Evolutionary conservation across 2,797 vertebrate species (phyloP), one percentile per base, ranked within the genome.

Genomic region (Phoebastria nigripes): DNA sequence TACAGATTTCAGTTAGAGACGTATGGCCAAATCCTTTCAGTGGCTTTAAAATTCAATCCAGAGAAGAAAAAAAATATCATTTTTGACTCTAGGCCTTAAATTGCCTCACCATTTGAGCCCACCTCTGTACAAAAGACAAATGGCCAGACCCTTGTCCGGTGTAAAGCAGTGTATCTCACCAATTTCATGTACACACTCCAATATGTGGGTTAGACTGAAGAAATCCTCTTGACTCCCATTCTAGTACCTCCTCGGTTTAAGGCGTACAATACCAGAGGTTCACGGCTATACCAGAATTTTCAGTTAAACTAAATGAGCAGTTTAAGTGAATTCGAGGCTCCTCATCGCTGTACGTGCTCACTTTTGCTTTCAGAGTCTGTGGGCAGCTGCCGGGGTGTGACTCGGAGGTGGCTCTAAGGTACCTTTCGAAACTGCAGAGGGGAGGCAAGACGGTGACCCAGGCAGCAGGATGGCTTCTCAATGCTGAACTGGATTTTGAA

Each of bases 1-100:
- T n/a, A 26, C 9, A 6, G n/a, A 33, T 63, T 83, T 82, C n/a
- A 31, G 8, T 69, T 39, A 51, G 29, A 82, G 35, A 71, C 56
- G 33, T 65, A 46, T 15, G 54, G 54, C 72, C 35, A 89, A 81
- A 44, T 81, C 33, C 52, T 24, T 71, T 79, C 55, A 55, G n/a
- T 55, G 52, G 16, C 56, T 71, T 95, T 81, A 74, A 56, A 83
- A 83, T 59, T 55, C 54, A 91, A 35, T 21, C 39, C 39, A 90
- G 19, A 86, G 39, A 61, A 46, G 26, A 35, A 47, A 77, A 78
- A 56, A 28, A 11, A 11, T 0, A 0, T 1, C 7, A 9, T 44
- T 62, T 76, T 82, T 82, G 0, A 66, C 44, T 70, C 51, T 19
- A 78, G 58, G 47, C 39, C 28, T 70, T 74, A 44, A 79, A 82